A percentile compares a stretch with the other conserved stretches of the same genome.
These are phyloP conservation scores for Eupeodes luniger DNA, from an alignment of 2,888 invertebrate species.

Conservation along the genomic window DNA sequence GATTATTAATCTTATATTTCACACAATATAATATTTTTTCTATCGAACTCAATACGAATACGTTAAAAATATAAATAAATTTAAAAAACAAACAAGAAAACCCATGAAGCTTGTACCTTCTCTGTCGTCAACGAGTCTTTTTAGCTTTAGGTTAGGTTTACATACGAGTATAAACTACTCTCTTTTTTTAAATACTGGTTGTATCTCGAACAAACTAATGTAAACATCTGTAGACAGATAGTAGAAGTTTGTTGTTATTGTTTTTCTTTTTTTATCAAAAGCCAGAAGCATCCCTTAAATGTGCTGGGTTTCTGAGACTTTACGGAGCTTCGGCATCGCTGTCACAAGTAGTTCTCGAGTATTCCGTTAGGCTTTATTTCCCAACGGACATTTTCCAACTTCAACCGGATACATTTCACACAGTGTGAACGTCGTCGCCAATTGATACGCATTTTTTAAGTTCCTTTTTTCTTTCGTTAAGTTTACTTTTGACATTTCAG, in stretches of 20 bases:
- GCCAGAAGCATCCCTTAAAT: conserved; percentile 14
- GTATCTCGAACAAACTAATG: conserved; percentile 31
- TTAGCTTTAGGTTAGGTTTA: too few relatives aligned
- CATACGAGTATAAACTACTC: not conserved
- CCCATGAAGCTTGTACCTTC: conserved; percentile 22
- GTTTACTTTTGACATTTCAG: conserved; percentile 13
- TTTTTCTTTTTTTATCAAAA: not conserved
- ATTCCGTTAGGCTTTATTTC: not conserved
- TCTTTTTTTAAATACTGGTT: conserved; percentile 19
- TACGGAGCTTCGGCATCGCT: conserved; percentile 16
- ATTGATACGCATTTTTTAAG: conserved; percentile 6
- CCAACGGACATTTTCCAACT: conserved; percentile 19
- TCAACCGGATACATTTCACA: conserved; percentile 22
- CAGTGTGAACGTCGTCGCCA: not conserved
- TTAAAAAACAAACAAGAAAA: conserved; percentile 34
- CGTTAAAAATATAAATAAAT: conserved; percentile 11
- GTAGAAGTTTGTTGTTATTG: not conserved
- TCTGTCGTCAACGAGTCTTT: not conserved
- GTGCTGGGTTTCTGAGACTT: conserved; percentile 1
- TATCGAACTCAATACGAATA: not conserved
- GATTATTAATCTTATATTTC: conserved; percentile 23
- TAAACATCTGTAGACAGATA: not conserved
- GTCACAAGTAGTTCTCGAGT: not conserved
- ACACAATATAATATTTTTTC: not conserved
- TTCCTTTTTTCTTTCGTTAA: not conserved